These are phyloP conservation scores for Carterocephalus palaemon DNA, from an alignment of 2,888 invertebrate genomes.

Conservation along the genomic window DNA sequence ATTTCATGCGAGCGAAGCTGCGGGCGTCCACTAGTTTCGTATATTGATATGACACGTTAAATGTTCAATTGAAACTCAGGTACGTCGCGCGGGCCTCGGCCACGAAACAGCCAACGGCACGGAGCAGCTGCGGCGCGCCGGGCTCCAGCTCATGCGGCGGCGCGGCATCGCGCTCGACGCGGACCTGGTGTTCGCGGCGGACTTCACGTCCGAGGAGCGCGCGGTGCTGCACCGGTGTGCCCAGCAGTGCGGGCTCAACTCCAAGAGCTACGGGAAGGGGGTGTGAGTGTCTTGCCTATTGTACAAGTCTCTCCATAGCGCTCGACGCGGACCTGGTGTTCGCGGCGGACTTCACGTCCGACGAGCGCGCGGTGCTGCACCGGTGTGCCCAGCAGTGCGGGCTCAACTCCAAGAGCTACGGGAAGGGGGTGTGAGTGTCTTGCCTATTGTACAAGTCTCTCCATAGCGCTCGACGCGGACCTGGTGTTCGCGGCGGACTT, in stretches of 20 bases:
- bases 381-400: constrained; percentile 66
- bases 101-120: constrained; percentile 39
- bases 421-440: constrained; percentile 38
- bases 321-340: constrained; percentile 79
- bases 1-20: too few relatives aligned
- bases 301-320: too few relatives aligned
- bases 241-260: constrained; percentile 61
- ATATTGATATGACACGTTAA: not conserved
- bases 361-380: constrained; percentile 81
- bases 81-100: constrained; percentile 63
- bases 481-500: constrained; percentile 79
- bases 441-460: too few relatives aligned
- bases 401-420: constrained; percentile 74
- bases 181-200: constrained; percentile 77
- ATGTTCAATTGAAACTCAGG: constrained; percentile 41
- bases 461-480: constrained; percentile 73
- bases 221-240: constrained; percentile 79
- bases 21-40: too few relatives aligned
- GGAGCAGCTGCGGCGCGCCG: constrained; percentile 44
- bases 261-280: constrained; percentile 67
- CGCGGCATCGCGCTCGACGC: constrained; percentile 63
- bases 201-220: constrained; percentile 82
- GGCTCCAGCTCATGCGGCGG: constrained; percentile 49
- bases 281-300: too few relatives aligned
- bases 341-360: constrained; percentile 79